These are phyloP conservation scores for Pseudomugil gertrudae DNA, from an alignment of 2,797 vertebrate species.

Conservation along the genomic window DNA sequence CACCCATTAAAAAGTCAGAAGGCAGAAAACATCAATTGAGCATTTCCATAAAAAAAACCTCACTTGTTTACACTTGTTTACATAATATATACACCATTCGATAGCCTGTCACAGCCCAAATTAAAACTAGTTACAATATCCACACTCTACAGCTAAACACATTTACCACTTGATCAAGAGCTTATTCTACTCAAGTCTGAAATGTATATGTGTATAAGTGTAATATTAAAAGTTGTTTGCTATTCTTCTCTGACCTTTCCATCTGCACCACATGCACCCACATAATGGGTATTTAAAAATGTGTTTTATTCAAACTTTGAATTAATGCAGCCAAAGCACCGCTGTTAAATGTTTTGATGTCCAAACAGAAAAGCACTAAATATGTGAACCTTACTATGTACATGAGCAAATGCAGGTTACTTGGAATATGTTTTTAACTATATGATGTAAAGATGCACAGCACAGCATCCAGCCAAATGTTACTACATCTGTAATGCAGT, in stretches of 20 bases:
- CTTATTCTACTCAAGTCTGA: slow-evolving; percentile 6
- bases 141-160: slow-evolving; percentile 2
- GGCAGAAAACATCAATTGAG: slow-evolving; percentile 17
- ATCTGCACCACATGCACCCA: not conserved
- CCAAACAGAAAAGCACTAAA: not conserved
- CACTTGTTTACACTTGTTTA: not conserved
- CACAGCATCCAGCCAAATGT: no score
- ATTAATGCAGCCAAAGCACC: not conserved
- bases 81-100: not conserved
- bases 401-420: not conserved
- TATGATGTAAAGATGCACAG: not conserved
- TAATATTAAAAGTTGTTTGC: slow-evolving; percentile 10
- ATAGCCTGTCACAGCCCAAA: not conserved
- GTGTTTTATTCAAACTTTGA: not conserved
- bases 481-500: no score
- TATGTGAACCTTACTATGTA: not conserved
- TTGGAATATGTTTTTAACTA: not conserved
- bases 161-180: not conserved
- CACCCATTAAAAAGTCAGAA: not conserved
- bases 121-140: not conserved
- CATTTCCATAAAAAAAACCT: not conserved
- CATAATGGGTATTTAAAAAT: not conserved
- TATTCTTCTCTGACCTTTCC: not conserved
- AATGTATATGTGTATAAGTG: no score
- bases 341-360: no score